Evolutionary conservation across 2,113 vertebrate genomes (phyloP), one percentile per base, ranked within the genome.

Genomic region (Bufo gargarizans): DNA sequence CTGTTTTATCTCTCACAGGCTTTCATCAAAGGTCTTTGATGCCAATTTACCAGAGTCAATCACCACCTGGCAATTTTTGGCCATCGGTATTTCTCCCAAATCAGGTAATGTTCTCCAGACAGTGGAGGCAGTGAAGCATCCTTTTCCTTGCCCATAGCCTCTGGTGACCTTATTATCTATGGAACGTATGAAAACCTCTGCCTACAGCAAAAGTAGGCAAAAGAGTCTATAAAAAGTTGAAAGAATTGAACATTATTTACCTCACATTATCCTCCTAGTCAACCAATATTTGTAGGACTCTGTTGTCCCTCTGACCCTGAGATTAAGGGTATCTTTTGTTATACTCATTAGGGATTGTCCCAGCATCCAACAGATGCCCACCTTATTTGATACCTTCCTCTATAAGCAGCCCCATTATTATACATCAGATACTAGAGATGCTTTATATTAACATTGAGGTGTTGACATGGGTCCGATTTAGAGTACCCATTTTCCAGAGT

Each of bases 21-120:
- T 89, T 87, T 92, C 94, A 49, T 89, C 91, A 0, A 92, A 92
- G 89, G 86, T 12, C 0, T 19, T 95, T 55, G 88, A 84, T 0
- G 47, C 94, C 50, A 94, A 93, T 50, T 88, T 99, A 87, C 95
- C 93, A 91, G 97, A 97, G 59, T 97, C 97, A 74, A 97, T 98
- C 91, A 98, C 97, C 71, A 97, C 97, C 0, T 98, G 97, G 97
- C 94, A 97, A 90, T 92, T 99, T 3, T 93, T 95, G 88, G 97
- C 97, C 0, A 92, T 99, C 82, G 96, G 97, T 90, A n/a, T 98
- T 71, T 96, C 97, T 0, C 89, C 90, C 0, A 92, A 86, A 16
- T 94, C 95, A 88, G 95, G 94, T 95, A 89, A 61, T 6, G 9
- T 11, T 2, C 53, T n/a, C 0, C 16, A 84, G 12, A 65, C 47